phyloP scores from a whole-genome alignment of 2,888 invertebrate species.

The Congeria kusceri region DNA sequence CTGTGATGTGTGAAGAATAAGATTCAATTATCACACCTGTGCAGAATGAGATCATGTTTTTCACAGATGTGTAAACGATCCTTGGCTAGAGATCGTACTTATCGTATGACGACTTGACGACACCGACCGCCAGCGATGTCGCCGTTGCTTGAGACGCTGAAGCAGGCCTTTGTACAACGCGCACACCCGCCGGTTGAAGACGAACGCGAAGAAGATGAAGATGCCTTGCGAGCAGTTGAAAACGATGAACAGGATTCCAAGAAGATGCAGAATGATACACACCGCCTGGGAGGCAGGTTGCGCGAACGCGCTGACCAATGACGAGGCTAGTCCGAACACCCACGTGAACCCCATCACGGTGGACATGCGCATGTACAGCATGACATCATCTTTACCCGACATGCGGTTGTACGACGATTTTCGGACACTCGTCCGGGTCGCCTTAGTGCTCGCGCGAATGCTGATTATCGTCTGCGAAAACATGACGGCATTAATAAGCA shows the following conservation, averaged over 20 bases:
- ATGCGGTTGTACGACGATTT: conserved; percentile 67
- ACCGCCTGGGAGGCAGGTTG: conserved; percentile 57
- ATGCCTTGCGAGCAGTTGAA: conserved; percentile 81
- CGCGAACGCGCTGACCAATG: conserved; percentile 75
- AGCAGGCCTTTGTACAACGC: conserved; percentile 67
- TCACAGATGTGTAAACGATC: conserved; percentile 30
- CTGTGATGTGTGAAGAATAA: no score
- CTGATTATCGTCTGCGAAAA: conserved; percentile 77
- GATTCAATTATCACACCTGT: no score
- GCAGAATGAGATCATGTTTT: conserved; percentile 16
- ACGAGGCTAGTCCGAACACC: conserved; percentile 80
- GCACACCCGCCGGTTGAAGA: conserved; percentile 75
- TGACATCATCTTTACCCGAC: conserved; percentile 77
- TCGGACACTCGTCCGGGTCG: conserved; percentile 65
- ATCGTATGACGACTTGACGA: conserved; percentile 50
- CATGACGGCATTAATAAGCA: conserved; percentile 74
- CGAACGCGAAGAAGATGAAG: conserved; percentile 80
- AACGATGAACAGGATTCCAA: conserved; percentile 77
- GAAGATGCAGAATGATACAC: conserved; percentile 72
- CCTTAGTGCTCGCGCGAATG: conserved; percentile 72
- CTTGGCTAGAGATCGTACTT: conserved; percentile 33
- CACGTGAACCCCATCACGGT: conserved; percentile 83
- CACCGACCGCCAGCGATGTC: conserved; percentile 26
- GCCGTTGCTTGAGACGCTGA: conserved; percentile 17
- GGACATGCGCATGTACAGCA: conserved; percentile 80